Conservation (phyloP, 2,797 vertebrate genomes). For the Microctenopoma stevenorrisi region DNA sequence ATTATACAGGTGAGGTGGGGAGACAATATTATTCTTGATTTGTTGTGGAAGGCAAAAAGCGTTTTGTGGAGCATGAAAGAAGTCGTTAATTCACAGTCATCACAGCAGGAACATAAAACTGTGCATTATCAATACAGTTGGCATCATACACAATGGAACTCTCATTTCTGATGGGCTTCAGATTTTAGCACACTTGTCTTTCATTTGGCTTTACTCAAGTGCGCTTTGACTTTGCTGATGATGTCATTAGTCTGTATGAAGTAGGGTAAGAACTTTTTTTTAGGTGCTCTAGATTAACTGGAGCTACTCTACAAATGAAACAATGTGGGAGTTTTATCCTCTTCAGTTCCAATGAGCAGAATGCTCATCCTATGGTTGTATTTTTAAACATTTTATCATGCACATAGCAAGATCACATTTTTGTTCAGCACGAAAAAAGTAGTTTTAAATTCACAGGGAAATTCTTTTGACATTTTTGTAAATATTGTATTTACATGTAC, state of each 20-base stretch:
- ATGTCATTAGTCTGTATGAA: conserved; percentile 67
- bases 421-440: conserved; percentile 33
- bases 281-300: conserved; percentile 63
- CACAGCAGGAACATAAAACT: conserved; percentile 34
- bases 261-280: conserved; percentile 52
- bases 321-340: conserved; percentile 18
- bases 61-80: conserved; percentile 41
- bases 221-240: conserved; percentile 69
- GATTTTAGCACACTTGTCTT: conserved; percentile 36
- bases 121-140: conserved; percentile 22
- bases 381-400: conserved; percentile 42
- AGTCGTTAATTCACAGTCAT: conserved; percentile 41
- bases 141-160: conserved; percentile 41
- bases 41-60: conserved; percentile 37
- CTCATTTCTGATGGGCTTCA: conserved; percentile 27
- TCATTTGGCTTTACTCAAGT: conserved; percentile 68
- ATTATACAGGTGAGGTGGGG: conserved; percentile 37
- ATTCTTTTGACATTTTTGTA: conserved; percentile 58
- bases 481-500: conserved; percentile 77
- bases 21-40: conserved; percentile 38
- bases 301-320: conserved; percentile 52
- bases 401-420: conserved; percentile 36
- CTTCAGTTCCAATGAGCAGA: conserved; percentile 38
- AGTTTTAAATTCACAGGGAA: conserved; percentile 43
- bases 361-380: conserved; percentile 24